Conservation (phyloP, 2,113 vertebrate species). For the Panurus biarmicus region DNA sequence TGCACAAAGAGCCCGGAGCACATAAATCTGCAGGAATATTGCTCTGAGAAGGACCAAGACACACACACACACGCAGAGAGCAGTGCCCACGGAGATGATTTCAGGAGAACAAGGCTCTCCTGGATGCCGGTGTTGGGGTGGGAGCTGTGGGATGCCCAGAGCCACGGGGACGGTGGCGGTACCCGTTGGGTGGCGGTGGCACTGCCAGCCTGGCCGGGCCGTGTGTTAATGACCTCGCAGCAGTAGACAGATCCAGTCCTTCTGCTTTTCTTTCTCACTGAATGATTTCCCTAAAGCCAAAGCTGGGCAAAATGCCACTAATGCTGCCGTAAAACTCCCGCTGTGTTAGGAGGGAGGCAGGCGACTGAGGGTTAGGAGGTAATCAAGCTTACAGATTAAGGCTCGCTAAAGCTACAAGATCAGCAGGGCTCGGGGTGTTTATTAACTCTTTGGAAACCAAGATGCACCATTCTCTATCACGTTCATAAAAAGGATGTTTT, state of each 20-base stretch:
- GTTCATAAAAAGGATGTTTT: neutral
- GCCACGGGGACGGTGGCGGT: neutral
- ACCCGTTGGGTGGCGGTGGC: neutral
- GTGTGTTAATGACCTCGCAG: slow-evolving; percentile 62
- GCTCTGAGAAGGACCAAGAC: neutral
- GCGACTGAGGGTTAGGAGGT: slow-evolving; percentile 73
- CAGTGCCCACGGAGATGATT: fast-evolving
- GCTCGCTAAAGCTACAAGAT: slow-evolving; percentile 78
- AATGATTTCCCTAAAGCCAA: slow-evolving; percentile 77
- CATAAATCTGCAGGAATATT: slow-evolving; percentile 2
- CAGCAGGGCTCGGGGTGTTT: slow-evolving; percentile 72
- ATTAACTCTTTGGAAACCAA: slow-evolving; percentile 72
- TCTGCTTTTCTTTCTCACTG: slow-evolving; percentile 71
- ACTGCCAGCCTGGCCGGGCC: slow-evolving; percentile 35
- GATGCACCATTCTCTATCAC: neutral
- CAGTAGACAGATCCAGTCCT: slow-evolving; percentile 65
- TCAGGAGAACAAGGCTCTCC: fast-evolving
- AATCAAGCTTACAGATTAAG: slow-evolving; percentile 86
- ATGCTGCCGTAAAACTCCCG: slow-evolving; percentile 69
- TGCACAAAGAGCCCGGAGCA: neutral
- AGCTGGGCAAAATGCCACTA: slow-evolving; percentile 78
- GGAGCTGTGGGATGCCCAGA: fast-evolving
- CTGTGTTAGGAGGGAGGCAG: slow-evolving; percentile 64
- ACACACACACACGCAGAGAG: fast-evolving
- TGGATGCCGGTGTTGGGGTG: neutral